phyloP scores from a whole-genome alignment of 2,797 vertebrate species.

The Crax fasciolata region DNA sequence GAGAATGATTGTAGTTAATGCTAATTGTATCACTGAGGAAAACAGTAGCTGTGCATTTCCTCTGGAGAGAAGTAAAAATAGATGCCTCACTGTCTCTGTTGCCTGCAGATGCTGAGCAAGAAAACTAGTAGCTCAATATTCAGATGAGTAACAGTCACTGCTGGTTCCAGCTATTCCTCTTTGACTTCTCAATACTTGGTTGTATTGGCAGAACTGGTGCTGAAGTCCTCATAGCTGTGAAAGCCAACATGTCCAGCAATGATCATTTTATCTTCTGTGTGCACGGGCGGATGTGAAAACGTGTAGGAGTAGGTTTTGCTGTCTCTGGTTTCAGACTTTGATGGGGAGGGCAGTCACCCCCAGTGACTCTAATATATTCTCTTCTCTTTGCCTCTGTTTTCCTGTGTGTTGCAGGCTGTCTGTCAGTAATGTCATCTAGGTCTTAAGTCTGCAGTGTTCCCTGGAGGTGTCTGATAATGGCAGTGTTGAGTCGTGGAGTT shows the following conservation, averaged over 20 bases:
- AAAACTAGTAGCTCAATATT: background rate
- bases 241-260: background rate
- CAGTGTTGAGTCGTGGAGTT: background rate
- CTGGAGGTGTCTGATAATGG: background rate
- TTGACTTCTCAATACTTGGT: background rate
- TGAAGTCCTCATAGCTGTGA: background rate
- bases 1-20: background rate
- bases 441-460: conserved; percentile 25
- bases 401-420: background rate
- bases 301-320: background rate
- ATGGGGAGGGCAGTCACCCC: background rate
- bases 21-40: background rate
- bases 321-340: background rate
- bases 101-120: background rate
- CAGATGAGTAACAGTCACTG: background rate
- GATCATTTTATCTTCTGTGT: background rate
- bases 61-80: conserved; percentile 18
- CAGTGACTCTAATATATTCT: background rate
- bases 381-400: background rate
- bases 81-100: background rate
- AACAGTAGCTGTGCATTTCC: conserved; percentile 15
- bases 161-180: background rate
- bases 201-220: background rate
- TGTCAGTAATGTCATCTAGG: background rate
- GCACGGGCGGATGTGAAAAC: accelerated